Conservation (phyloP, 2,113 vertebrate species). For the Orcinus orca region DNA sequence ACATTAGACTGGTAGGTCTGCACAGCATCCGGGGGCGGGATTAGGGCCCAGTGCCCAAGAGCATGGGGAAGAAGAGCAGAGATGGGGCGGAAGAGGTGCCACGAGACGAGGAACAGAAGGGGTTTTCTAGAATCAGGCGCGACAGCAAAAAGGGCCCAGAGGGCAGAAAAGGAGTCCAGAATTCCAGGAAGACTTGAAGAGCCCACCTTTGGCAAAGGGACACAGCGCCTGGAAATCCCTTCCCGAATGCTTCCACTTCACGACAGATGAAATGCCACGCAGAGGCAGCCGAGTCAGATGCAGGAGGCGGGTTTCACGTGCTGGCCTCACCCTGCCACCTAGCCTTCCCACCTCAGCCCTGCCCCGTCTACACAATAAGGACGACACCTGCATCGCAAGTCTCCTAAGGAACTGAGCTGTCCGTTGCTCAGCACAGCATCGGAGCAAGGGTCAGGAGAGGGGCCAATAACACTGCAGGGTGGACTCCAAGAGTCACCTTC, state of each 20-base stretch:
- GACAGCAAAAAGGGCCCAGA: not conserved
- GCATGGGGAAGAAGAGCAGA: not conserved
- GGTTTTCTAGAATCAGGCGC: not conserved
- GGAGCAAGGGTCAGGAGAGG: not conserved
- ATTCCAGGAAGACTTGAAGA: not conserved
- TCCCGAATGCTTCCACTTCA: not conserved
- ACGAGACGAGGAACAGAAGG: not conserved
- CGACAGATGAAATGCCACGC: rapidly evolving
- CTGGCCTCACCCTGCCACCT: not conserved
- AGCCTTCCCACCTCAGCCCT: not conserved
- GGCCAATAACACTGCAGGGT: not conserved
- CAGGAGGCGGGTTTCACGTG: not conserved
- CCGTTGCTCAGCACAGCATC: rapidly evolving
- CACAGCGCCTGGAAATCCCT: not conserved
- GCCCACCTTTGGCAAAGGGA: not conserved
- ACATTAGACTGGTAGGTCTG: not conserved
- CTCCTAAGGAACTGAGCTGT: rapidly evolving
- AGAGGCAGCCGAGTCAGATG: not conserved
- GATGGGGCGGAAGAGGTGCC: rapidly evolving
- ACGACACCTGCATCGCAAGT: rapidly evolving
- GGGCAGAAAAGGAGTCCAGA: not conserved
- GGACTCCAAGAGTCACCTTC: not conserved
- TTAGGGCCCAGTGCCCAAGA: no score
- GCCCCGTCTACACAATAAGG: not conserved
- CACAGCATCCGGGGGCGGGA: rapidly evolving